Percentiles rank a stretch among this genome's conserved stretches.
phyloP scores from a whole-genome alignment of 2,113 vertebrate species.

The Tyrannus savana region DNA sequence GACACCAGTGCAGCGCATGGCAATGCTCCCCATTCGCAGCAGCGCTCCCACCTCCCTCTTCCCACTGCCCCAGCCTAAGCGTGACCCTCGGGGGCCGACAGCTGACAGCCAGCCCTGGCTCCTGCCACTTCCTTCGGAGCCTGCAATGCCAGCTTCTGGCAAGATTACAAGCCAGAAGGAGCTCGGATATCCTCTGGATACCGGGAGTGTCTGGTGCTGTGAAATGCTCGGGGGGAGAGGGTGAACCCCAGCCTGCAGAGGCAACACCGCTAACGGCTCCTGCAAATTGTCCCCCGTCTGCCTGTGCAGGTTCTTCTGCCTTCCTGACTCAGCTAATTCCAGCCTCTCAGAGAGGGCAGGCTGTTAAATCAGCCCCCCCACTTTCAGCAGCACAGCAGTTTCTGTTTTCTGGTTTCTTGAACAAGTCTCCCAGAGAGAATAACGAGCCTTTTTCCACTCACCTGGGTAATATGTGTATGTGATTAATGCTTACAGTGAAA shows the following conservation, averaged over 20 bases:
- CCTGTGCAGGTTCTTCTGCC: background rate
- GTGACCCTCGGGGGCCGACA: background rate
- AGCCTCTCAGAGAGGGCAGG: background rate
- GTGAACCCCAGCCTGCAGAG: background rate
- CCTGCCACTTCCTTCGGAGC: conserved; percentile 25
- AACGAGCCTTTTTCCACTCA: background rate
- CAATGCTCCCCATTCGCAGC: background rate
- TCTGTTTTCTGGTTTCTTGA: background rate
- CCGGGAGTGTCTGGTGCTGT: background rate
- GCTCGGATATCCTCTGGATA: background rate
- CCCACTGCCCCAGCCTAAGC: background rate
- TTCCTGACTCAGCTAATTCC: background rate
- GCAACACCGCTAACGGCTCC: background rate
- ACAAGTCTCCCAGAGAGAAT: background rate
- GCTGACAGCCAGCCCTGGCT: conserved; percentile 3
- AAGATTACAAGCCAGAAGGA: background rate
- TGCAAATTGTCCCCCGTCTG: background rate
- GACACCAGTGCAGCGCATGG: background rate
- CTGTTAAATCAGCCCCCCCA: background rate
- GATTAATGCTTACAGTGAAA: background rate
- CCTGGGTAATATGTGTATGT: rapidly evolving
- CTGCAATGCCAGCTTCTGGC: background rate
- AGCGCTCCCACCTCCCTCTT: background rate
- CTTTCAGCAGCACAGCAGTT: background rate
- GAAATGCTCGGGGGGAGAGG: background rate